Evolutionary conservation across 2,888 invertebrate genomes (phyloP), one percentile per base, ranked within the genome.

Genomic region (Epistrophe grossulariae): DNA sequence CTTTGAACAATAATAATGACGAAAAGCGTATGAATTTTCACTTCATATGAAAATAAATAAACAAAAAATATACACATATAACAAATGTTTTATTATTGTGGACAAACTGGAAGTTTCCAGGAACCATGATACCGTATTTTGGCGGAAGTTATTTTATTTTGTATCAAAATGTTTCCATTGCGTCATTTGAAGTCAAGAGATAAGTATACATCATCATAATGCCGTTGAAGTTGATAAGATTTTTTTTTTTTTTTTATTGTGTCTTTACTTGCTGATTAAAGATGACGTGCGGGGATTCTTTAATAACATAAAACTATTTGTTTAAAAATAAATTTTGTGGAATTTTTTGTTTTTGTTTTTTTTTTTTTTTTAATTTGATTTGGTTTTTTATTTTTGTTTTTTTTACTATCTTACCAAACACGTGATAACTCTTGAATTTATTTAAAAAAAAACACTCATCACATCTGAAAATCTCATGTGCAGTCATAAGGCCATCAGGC

Each of bases 81-180:
- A 43, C 43, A 43, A 43, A 9, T 31, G n/a, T 10, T 73, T 52
- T 45, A 43, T n/a, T 43, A 17, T 43, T 62, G 11, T 43, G 62
- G 43, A 62, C 43, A 62, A 43, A 45, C 9, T 60, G 59, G 59
- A 60, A 60, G 38, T 17, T 60, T 38, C 38, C 4, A 19, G 11
- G 38, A 60, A 60, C 4, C 4, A 8, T 10, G 5, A 9, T 3
- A 17, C 10, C 4, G 5, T 9, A 24, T 11, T 38, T 24, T 55
- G 43, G 4, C 17, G 15, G 35, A 28, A 60, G 17, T 60, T 50
- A 24, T 24, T 35, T 28, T 60, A 5, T 38, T 31, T 57, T n/a
- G 10, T 19, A 43, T 55, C 13, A 64, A 79, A 79, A 66, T 35
- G 40, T 57, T 79, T 35, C 79, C 64, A 79, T 73, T 66, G 48